These are phyloP conservation scores for Metopolophium dirhodum DNA, from an alignment of 1,140 invertebrate species.

Conservation along the genomic window DNA sequence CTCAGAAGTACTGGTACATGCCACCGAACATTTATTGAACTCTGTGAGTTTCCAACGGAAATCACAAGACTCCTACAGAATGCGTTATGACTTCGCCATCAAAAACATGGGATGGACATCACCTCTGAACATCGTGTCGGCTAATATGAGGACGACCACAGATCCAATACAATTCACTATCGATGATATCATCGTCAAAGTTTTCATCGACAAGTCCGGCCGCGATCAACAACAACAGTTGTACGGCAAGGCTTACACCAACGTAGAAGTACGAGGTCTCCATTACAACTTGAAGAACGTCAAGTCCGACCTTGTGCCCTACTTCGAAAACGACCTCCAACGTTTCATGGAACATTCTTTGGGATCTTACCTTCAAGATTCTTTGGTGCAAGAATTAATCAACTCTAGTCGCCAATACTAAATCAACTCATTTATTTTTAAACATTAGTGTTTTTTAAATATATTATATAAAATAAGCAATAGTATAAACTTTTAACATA, in stretches of 20 bases:
- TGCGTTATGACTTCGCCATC: background rate
- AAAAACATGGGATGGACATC: background rate
- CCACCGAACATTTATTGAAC: background rate
- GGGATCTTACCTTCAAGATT: background rate
- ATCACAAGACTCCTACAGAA: background rate
- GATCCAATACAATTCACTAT: background rate
- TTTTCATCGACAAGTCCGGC: background rate
- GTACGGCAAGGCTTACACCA: background rate
- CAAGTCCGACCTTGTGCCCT: background rate
- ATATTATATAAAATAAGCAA: background rate
- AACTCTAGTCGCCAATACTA: background rate
- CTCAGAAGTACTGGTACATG: background rate
- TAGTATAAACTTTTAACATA: background rate
- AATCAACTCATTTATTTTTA: background rate
- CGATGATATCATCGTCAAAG: background rate
- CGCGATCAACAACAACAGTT: background rate
- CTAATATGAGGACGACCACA: background rate
- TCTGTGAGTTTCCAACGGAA: background rate
- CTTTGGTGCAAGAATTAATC: background rate
- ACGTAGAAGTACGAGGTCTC: background rate
- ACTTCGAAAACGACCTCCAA: background rate
- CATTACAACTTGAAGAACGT: constrained; percentile 10
- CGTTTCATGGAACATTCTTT: constrained; percentile 17
- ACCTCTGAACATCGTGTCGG: background rate
- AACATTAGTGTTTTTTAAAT: background rate